These are phyloP conservation scores for Chalcis sispes DNA, from an alignment of 2,888 invertebrate genomes.

Conservation along the genomic window DNA sequence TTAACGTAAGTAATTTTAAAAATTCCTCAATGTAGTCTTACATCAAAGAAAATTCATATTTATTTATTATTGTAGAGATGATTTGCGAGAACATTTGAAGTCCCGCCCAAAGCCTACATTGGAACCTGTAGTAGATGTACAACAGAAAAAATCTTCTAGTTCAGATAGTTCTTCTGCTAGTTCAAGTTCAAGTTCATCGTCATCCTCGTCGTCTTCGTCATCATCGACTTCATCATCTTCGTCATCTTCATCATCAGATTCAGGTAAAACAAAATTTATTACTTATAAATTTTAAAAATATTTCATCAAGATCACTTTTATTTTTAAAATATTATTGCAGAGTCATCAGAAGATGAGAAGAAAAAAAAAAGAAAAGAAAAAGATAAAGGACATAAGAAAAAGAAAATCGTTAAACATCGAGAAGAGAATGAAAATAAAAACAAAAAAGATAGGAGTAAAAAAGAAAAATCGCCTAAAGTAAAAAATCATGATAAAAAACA, in stretches of 20 bases:
- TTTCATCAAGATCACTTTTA: neutral
- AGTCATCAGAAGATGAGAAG: constrained; percentile 51
- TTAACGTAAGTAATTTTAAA: constrained; percentile 82
- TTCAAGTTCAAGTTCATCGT: constrained; percentile 62
- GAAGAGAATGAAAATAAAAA: constrained; percentile 37
- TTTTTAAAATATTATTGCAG: constrained; percentile 39
- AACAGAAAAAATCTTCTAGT: constrained; percentile 56
- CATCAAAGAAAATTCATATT: neutral
- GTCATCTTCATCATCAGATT: constrained; percentile 57
- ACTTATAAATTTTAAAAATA: neutral
- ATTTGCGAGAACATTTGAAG: constrained; percentile 5
- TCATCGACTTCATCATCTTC: no score
- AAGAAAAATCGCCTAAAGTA: constrained; percentile 24
- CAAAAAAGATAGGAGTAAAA: constrained; percentile 37
- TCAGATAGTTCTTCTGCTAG: constrained; percentile 65
- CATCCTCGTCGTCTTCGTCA: constrained; percentile 54
- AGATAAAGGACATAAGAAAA: constrained; percentile 35
- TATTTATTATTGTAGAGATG: neutral
- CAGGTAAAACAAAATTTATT: constrained; percentile 32
- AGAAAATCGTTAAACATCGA: constrained; percentile 23
- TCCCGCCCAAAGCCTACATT: neutral
- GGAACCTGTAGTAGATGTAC: neutral
- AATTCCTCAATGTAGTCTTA: neutral
- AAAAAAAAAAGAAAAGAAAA: constrained; percentile 41
- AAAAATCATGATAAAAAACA: constrained; percentile 40